These are phyloP conservation scores for Sphaeramia orbicularis DNA, from an alignment of 2,797 vertebrate genomes.

Conservation along the genomic window DNA sequence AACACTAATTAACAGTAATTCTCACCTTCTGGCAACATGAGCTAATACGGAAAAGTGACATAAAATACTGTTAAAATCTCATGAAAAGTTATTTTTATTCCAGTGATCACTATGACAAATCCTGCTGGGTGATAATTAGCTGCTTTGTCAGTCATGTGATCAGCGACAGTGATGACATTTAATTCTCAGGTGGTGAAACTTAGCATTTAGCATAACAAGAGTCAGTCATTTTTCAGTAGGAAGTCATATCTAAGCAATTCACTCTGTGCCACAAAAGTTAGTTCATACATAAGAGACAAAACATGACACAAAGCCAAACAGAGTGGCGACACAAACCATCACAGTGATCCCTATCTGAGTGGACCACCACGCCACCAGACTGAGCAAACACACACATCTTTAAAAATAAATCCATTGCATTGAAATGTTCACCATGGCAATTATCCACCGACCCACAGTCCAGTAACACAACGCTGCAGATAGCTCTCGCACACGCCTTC, in stretches of 20 bases:
- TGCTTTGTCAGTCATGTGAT: not conserved
- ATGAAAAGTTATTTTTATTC: not conserved
- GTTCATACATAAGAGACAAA: constrained; percentile 11
- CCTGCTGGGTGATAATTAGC: constrained; percentile 12
- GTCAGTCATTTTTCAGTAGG: too few relatives aligned
- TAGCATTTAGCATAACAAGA: too few relatives aligned
- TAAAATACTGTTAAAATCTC: constrained; percentile 9
- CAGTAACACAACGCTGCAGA: constrained; percentile 37
- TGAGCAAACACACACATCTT: constrained; percentile 34
- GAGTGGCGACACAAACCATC: constrained; percentile 28
- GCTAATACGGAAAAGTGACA: constrained; percentile 5
- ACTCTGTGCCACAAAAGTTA: too few relatives aligned
- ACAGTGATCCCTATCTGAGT: constrained; percentile 62
- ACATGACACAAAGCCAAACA: constrained; percentile 12
- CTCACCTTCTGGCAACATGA: constrained; percentile 23
- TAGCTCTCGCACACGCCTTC: constrained; percentile 58
- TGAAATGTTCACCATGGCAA: constrained; percentile 59
- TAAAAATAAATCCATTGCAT: constrained; percentile 55
- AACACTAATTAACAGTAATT: constrained; percentile 32
- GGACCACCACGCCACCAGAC: constrained; percentile 26
- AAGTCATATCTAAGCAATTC: too few relatives aligned
- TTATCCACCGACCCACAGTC: constrained; percentile 64
- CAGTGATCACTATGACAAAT: constrained; percentile 22
- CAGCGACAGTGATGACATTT: too few relatives aligned
- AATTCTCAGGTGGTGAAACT: too few relatives aligned